Percentiles rank a stretch among this genome's conserved stretches.
Evolutionary conservation across 30 jellyfish, hydroid and myxozoan species (phyloP).

Genomic region (Hydractinia echinata): DNA sequence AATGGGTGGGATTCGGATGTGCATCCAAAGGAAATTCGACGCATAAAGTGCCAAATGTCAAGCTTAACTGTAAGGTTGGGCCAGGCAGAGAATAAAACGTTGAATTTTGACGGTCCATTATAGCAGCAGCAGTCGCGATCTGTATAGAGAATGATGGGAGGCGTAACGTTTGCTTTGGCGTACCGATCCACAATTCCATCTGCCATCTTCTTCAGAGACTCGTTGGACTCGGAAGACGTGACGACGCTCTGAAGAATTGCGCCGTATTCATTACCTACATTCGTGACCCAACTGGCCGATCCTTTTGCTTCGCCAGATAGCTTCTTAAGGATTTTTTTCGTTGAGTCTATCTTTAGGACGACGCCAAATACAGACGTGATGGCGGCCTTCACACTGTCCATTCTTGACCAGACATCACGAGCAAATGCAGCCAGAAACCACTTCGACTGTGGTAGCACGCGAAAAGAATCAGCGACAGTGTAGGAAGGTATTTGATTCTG

Average conservation of each 20-base stretch:
- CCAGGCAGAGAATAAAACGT: constrained; percentile 26
- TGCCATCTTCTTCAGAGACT: constrained; percentile 26
- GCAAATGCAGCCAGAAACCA: too few species aligned
- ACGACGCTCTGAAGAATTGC: constrained; percentile 29
- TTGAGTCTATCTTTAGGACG: constrained; percentile 47
- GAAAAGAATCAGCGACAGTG: too few species aligned
- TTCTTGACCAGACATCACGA: constrained; percentile 52
- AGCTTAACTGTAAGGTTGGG: constrained; percentile 15
- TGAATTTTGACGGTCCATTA: constrained; percentile 22
- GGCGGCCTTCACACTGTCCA: too few species aligned
- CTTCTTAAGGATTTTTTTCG: constrained; percentile 40
- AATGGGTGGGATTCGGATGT: constrained; percentile 38
- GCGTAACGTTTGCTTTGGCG: constrained; percentile 13
- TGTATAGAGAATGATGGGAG: constrained; percentile 47
- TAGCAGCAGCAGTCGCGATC: constrained; percentile 51
- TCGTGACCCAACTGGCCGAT: constrained; percentile 40
- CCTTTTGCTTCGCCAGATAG: constrained; percentile 45
- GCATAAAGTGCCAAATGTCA: constrained; percentile 45
- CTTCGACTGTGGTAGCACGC: too few species aligned
- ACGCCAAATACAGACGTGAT: constrained; percentile 37
- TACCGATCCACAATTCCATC: constrained; percentile 34
- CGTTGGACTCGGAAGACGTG: constrained; percentile 13
- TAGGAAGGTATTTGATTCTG: too few species aligned
- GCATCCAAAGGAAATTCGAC: constrained; percentile 25
- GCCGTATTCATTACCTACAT: constrained; percentile 67